Evolutionary conservation across 2,113 vertebrate genomes (phyloP).

Genomic region (Anarrhichthys ocellatus): DNA sequence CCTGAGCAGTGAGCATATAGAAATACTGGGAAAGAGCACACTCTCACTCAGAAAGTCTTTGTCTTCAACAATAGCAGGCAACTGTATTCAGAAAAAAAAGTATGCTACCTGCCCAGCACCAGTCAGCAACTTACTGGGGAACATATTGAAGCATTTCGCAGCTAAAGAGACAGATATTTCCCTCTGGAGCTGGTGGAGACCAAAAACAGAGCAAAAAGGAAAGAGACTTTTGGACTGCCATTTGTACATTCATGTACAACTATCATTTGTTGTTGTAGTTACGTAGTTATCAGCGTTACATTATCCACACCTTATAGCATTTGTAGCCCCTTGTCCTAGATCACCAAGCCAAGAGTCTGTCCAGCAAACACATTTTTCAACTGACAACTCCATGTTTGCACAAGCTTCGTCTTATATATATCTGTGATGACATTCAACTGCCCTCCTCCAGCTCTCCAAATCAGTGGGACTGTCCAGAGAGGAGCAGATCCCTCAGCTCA

Average conservation of each 20-base stretch:
- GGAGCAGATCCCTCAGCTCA: slow-evolving; percentile 52
- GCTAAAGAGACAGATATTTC: neutral
- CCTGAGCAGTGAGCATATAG: neutral
- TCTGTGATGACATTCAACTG: slow-evolving; percentile 16
- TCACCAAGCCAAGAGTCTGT: neutral
- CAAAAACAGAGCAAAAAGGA: neutral
- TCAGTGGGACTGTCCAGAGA: slow-evolving; percentile 39
- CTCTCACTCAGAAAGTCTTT: too few relatives aligned
- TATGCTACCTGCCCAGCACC: neutral
- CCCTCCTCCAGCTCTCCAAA: slow-evolving; percentile 52
- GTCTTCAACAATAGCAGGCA: too few relatives aligned
- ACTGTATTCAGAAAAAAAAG: neutral
- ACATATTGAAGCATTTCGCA: neutral
- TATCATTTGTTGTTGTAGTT: neutral
- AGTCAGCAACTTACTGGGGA: neutral
- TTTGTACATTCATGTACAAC: neutral
- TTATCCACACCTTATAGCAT: neutral
- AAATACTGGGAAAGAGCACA: too few relatives aligned
- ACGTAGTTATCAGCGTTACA: neutral
- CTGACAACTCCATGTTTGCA: neutral
- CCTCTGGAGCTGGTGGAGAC: neutral
- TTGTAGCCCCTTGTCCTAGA: neutral
- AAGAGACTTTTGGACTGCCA: neutral
- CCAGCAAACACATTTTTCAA: neutral
- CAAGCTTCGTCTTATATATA: neutral